Conservation (phyloP, 2,797 vertebrate species). For the Phylloscopus collybita region DNA sequence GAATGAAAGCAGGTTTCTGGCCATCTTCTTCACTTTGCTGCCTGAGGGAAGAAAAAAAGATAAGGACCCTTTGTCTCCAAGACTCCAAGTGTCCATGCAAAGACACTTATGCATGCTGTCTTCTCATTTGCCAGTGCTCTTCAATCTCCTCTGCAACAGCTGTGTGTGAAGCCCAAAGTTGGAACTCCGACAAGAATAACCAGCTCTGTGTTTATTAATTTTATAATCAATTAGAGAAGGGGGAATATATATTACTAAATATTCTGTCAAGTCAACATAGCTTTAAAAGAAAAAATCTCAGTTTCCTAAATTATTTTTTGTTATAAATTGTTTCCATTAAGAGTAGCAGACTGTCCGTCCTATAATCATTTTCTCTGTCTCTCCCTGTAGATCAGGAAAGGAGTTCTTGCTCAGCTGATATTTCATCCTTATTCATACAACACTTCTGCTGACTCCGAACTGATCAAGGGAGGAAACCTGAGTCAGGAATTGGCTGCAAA, state of each 20-base stretch:
- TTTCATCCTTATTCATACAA: conserved; percentile 14
- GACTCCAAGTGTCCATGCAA: neutral
- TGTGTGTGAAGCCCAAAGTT: neutral
- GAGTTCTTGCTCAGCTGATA: conserved; percentile 36
- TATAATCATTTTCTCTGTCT: neutral
- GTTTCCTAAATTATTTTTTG: neutral
- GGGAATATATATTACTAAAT: neutral
- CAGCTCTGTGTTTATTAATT: neutral
- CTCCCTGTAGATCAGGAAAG: neutral
- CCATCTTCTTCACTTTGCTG: neutral
- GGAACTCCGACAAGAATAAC: neutral
- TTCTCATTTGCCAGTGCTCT: neutral
- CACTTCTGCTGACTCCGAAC: conserved; percentile 53
- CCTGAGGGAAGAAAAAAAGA: neutral
- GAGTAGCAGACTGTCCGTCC: neutral
- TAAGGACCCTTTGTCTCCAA: neutral
- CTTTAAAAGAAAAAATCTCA: neutral
- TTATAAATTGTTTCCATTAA: neutral
- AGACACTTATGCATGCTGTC: neutral
- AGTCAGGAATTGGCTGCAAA: conserved; percentile 64
- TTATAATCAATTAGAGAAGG: neutral
- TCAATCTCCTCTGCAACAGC: neutral
- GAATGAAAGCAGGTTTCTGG: neutral
- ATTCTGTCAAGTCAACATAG: neutral
- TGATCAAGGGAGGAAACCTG: conserved; percentile 43